Percentiles rank a stretch among this genome's conserved stretches.
phyloP scores from a whole-genome alignment of 2,888 invertebrate genomes.

The Oxytorus armatus region DNA sequence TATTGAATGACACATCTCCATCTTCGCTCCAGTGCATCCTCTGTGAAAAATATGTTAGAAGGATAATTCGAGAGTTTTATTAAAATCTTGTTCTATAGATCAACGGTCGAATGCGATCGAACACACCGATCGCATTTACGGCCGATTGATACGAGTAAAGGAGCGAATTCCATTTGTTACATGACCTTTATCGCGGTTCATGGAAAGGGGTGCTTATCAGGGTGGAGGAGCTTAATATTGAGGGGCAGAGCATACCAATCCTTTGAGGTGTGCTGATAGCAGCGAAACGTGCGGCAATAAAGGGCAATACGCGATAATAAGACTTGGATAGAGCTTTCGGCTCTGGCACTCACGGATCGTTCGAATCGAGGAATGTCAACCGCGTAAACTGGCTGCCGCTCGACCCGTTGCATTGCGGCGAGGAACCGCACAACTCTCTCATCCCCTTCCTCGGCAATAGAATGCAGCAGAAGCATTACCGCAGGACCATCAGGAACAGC shows the following conservation, averaged over 20 bases:
- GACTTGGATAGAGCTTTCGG: slow-evolving; percentile 65
- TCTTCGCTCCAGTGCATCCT: too few species aligned
- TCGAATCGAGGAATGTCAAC: slow-evolving; percentile 76
- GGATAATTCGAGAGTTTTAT: not conserved
- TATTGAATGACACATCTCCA: too few species aligned
- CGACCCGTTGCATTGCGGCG: slow-evolving; percentile 53
- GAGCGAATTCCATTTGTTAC: not conserved
- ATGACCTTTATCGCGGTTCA: slow-evolving; percentile 27
- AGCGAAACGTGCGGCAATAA: slow-evolving; percentile 53
- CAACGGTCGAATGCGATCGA: not conserved
- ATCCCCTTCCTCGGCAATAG: slow-evolving; percentile 30
- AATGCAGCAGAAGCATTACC: slow-evolving; percentile 53
- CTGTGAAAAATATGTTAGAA: too few species aligned
- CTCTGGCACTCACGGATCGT: slow-evolving; percentile 61
- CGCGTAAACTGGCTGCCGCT: slow-evolving; percentile 71
- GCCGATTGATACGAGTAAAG: not conserved
- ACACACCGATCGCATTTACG: not conserved
- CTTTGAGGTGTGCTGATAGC: slow-evolving; percentile 53
- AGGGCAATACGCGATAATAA: slow-evolving; percentile 74
- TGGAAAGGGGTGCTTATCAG: slow-evolving; percentile 12
- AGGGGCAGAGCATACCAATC: slow-evolving; percentile 39
- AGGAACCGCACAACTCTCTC: slow-evolving; percentile 59
- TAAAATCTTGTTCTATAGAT: too few species aligned
- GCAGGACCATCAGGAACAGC: slow-evolving; percentile 55
- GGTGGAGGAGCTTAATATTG: slow-evolving; percentile 24